Percentiles rank a stretch among this genome's conserved stretches.
phyloP scores from a whole-genome alignment of 2,888 invertebrate genomes.

The Sinohyriopsis cumingii region DNA sequence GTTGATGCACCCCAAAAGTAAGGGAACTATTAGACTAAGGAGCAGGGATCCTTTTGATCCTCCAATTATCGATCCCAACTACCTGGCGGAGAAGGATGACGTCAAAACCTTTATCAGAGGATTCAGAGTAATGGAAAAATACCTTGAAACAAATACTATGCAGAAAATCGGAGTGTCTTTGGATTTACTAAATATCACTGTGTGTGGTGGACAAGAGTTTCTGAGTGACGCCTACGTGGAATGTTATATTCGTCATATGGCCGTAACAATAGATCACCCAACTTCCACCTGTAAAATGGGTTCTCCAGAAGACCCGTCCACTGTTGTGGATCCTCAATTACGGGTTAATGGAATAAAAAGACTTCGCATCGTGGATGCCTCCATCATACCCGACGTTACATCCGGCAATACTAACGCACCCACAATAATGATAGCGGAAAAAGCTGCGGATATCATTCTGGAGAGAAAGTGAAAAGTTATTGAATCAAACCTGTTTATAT shows the following conservation, averaged over 20 bases:
- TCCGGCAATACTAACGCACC: constrained; percentile 29
- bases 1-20: constrained; percentile 77
- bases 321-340: constrained; percentile 24
- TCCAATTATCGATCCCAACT: constrained; percentile 91
- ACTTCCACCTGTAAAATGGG: constrained; percentile 34
- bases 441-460: constrained; percentile 26
- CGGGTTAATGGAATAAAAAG: constrained; percentile 20
- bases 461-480: constrained; percentile 8
- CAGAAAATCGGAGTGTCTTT: constrained; percentile 8
- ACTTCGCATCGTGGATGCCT: constrained; percentile 25
- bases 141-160: constrained; percentile 14
- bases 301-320: constrained; percentile 5
- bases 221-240: constrained; percentile 15
- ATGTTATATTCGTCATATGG: constrained; percentile 17
- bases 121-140: constrained; percentile 4
- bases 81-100: constrained; percentile 77
- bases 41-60: constrained; percentile 84
- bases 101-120: constrained; percentile 20
- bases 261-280: constrained; percentile 20
- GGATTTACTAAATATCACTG: constrained; percentile 2
- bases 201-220: constrained; percentile 11
- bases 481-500: not conserved
- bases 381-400: constrained; percentile 21
- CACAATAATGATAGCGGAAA: constrained; percentile 33
- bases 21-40: constrained; percentile 84